Evolutionary conservation across 64 coral and sea anemone genomes (phyloP).

Genomic region (Montipora foliosa): DNA sequence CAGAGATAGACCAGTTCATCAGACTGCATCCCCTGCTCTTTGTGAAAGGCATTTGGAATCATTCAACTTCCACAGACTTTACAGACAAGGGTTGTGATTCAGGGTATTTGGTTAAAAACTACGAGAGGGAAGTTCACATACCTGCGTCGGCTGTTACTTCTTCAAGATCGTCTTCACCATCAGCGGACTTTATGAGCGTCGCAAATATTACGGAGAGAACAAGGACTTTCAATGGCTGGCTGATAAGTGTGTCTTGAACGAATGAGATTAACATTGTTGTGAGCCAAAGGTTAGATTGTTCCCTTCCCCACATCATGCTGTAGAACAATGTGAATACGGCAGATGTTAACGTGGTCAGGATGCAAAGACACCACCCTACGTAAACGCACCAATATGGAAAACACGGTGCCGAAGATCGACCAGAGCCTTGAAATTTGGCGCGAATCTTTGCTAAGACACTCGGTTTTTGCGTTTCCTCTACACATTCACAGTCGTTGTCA

Average conservation of each 20-base stretch:
- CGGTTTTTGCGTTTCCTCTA: conserved; percentile 17
- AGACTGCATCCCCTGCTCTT: too few relatives aligned
- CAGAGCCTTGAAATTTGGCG: neutral
- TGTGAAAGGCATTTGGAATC: too few relatives aligned
- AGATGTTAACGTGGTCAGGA: conserved; percentile 34
- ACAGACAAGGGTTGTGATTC: too few relatives aligned
- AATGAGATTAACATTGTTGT: conserved; percentile 76
- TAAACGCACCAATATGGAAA: conserved; percentile 76
- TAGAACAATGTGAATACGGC: conserved; percentile 76
- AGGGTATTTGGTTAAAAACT: neutral
- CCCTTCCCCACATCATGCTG: conserved; percentile 89
- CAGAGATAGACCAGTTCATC: too few relatives aligned
- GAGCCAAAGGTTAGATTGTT: conserved; percentile 76
- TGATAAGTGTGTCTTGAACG: conserved; percentile 68
- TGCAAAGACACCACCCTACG: conserved; percentile 71
- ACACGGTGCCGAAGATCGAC: neutral
- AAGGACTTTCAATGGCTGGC: conserved; percentile 78
- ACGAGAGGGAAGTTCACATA: neutral
- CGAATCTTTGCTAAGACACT: neutral
- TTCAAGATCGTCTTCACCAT: conserved; percentile 50
- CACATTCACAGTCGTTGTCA: neutral
- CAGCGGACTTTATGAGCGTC: conserved; percentile 43
- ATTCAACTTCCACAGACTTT: too few relatives aligned
- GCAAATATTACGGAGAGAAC: conserved; percentile 74
- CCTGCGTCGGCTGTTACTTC: neutral